phyloP scores from a whole-genome alignment of 2,797 vertebrate genomes.

The Anolis apletophallus region DNA sequence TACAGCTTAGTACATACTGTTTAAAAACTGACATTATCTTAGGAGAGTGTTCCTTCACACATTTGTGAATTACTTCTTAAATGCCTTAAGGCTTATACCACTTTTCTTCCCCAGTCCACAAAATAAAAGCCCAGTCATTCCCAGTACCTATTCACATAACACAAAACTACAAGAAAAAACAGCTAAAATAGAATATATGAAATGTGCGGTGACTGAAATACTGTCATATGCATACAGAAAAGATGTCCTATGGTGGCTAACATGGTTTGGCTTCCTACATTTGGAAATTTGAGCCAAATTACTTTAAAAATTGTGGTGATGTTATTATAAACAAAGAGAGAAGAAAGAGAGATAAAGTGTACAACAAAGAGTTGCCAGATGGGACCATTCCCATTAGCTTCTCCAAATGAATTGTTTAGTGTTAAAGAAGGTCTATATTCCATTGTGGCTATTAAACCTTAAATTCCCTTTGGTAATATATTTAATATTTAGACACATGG shows the following conservation, averaged over 20 bases:
- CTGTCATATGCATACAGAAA: too few species aligned
- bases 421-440: constrained; percentile 20
- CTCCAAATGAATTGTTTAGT: constrained; percentile 30
- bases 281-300: not conserved
- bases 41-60: too few species aligned
- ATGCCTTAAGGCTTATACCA: too few species aligned
- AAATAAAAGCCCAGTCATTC: too few species aligned
- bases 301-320: not conserved
- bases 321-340: constrained; percentile 15
- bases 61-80: too few species aligned
- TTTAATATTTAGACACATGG: constrained; percentile 18
- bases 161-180: too few species aligned
- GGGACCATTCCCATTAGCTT: constrained; percentile 20
- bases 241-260: not conserved
- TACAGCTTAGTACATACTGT: too few species aligned
- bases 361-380: constrained; percentile 12
- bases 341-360: not conserved
- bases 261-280: not conserved
- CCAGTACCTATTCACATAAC: too few species aligned
- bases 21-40: too few species aligned
- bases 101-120: too few species aligned
- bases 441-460: constrained; percentile 16
- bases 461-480: constrained; percentile 11
- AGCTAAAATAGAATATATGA: too few species aligned
- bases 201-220: too few species aligned